Conservation (phyloP, 2,113 vertebrate species). For the Paramisgurnus dabryanus region DNA sequence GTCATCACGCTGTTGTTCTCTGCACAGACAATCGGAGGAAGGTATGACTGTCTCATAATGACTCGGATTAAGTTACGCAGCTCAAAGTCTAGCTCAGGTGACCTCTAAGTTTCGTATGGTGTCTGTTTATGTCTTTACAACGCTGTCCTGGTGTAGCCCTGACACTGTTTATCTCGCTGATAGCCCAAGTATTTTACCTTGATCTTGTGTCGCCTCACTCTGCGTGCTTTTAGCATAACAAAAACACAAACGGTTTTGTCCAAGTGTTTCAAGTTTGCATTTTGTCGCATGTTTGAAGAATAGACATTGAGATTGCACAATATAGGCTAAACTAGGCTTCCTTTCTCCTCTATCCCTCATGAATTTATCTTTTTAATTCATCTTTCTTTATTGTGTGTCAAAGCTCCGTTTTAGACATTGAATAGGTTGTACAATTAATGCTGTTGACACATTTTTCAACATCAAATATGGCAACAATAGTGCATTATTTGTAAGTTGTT, state of each 20-base stretch:
- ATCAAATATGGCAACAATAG: conserved; percentile 1
- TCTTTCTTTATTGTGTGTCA: neutral
- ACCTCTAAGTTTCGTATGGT: neutral
- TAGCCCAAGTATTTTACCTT: conserved; percentile 33
- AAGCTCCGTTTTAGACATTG: neutral
- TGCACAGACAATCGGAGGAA: conserved; percentile 14
- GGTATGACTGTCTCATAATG: conserved; percentile 12
- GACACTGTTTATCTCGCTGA: conserved; percentile 24
- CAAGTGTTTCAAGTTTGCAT: neutral
- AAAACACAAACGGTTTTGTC: neutral
- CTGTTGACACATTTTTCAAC: neutral
- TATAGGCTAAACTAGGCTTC: too few relatives aligned
- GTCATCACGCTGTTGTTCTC: conserved; percentile 25
- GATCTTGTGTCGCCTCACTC: neutral
- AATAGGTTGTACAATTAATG: neutral
- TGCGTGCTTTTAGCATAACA: neutral
- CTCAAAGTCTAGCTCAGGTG: neutral
- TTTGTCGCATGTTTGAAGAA: neutral
- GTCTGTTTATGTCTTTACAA: neutral
- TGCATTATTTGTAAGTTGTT: conserved; percentile 5
- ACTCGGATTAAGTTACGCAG: conserved; percentile 4
- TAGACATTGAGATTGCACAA: neutral
- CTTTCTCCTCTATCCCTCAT: too few relatives aligned
- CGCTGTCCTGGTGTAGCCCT: conserved; percentile 6
- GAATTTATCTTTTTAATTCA: too few relatives aligned